Conservation (phyloP, 2,888 invertebrate species). For the Autographa gamma region DNA sequence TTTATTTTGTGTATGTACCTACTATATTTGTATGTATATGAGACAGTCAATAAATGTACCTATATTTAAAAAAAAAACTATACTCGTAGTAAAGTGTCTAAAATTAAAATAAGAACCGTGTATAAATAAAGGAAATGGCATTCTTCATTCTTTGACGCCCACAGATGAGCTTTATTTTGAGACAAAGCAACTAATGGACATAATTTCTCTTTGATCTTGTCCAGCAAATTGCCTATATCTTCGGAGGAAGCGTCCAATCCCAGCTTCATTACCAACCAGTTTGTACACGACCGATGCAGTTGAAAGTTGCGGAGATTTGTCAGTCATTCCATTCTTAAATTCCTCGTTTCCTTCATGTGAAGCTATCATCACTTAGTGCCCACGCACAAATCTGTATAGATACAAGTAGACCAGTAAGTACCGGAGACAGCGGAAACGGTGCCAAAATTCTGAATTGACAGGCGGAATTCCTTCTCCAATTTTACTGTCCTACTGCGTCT, state of each 20-base stretch:
- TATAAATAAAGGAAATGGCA: neutral
- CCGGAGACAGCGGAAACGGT: conserved; percentile 20
- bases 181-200: conserved; percentile 9
- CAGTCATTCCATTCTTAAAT: conserved; percentile 42
- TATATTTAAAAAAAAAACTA: too few species aligned
- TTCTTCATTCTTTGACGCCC: conserved; percentile 4
- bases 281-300: conserved; percentile 38
- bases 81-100: too few species aligned
- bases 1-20: conserved; percentile 1
- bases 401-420: conserved; percentile 17
- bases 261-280: conserved; percentile 30
- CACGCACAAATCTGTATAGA: conserved; percentile 38
- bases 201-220: conserved; percentile 15
- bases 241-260: conserved; percentile 47
- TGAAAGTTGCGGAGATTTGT: conserved; percentile 39
- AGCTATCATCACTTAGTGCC: conserved; percentile 51
- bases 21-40: neutral
- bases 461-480: conserved; percentile 30
- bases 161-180: neutral
- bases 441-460: conserved; percentile 37
- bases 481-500: conserved; percentile 24
- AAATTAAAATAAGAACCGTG: too few species aligned
- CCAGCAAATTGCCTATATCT: conserved; percentile 35
- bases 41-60: neutral
- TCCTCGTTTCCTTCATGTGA: conserved; percentile 40